Percentiles rank a stretch among this genome's conserved stretches.
Evolutionary conservation across 2,113 vertebrate genomes (phyloP).

Genomic region (Antigone vipio): DNA sequence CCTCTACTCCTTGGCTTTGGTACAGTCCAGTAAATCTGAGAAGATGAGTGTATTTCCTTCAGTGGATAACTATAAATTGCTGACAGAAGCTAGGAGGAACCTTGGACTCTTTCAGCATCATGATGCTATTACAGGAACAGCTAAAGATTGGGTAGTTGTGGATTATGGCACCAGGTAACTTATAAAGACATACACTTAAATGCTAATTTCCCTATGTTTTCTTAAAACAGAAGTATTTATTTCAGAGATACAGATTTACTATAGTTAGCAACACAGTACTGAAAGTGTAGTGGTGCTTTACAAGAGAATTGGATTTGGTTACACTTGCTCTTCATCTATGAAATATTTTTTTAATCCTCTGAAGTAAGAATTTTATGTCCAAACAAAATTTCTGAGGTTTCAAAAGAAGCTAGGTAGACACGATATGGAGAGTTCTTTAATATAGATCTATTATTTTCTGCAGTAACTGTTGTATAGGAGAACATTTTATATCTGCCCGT

Average conservation of each 20-base stretch:
- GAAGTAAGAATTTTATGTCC: not conserved
- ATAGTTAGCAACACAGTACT: not conserved
- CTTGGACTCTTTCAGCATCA: constrained; percentile 93
- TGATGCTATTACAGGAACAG: constrained; percentile 90
- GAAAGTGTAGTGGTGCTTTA: not conserved
- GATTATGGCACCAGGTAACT: constrained; percentile 92
- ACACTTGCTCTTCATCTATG: fast-evolving
- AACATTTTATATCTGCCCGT: not conserved
- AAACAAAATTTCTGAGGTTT: not conserved
- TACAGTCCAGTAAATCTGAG: constrained; percentile 73
- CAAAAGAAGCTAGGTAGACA: not conserved
- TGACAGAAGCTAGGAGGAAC: constrained; percentile 83
- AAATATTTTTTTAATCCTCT: not conserved
- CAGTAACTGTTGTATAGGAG: not conserved
- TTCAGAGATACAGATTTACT: not conserved
- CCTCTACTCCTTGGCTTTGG: constrained; percentile 84
- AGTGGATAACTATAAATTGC: constrained; percentile 71
- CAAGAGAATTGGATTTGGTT: not conserved
- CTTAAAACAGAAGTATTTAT: not conserved
- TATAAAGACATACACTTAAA: not conserved
- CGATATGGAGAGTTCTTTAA: not conserved
- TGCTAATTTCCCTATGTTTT: not conserved
- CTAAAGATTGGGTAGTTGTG: constrained; percentile 87
- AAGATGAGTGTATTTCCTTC: constrained; percentile 78
- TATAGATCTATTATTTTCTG: not conserved